A percentile compares a stretch with the other conserved stretches of the same genome.
Evolutionary conservation across 2,797 vertebrate genomes (phyloP).

Genomic region (Gephyroberyx darwinii): DNA sequence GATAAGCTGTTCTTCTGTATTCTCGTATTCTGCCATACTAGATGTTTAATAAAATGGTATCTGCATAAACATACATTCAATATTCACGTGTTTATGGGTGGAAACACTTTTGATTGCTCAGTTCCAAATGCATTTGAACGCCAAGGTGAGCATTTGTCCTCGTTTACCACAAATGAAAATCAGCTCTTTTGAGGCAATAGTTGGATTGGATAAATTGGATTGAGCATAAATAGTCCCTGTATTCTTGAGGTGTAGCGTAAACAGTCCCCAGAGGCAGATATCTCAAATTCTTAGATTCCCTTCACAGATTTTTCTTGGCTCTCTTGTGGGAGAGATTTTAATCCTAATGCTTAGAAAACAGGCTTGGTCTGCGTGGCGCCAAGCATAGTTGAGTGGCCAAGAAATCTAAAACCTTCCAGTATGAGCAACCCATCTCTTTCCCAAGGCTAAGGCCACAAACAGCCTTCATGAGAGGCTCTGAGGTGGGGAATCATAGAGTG

Average conservation of each 20-base stretch:
- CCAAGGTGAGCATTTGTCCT: conserved; percentile 47
- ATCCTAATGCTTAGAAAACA: conserved; percentile 62
- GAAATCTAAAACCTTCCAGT: conserved; percentile 61
- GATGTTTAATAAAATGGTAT: conserved; percentile 52
- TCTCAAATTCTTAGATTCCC: conserved; percentile 59
- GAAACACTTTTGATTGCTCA: conserved; percentile 26
- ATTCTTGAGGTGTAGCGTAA: conserved; percentile 60
- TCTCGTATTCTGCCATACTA: conserved; percentile 57
- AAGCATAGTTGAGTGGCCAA: conserved; percentile 36
- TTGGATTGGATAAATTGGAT: conserved; percentile 46
- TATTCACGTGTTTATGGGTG: conserved; percentile 55
- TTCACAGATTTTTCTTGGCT: conserved; percentile 58
- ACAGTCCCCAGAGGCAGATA: conserved; percentile 37
- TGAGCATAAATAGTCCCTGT: conserved; percentile 44
- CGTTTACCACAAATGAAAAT: conserved; percentile 41
- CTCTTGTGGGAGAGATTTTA: conserved; percentile 47
- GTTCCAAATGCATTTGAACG: conserved; percentile 29
- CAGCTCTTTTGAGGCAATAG: conserved; percentile 31
- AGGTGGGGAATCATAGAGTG: conserved; percentile 14
- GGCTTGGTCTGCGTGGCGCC: conserved; percentile 45
- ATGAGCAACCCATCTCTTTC: conserved; percentile 32
- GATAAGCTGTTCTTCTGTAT: conserved; percentile 57
- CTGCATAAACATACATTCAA: conserved; percentile 61
- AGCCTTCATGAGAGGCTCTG: conserved; percentile 33
- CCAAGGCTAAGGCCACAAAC: conserved; percentile 41